Percentiles rank a stretch among this genome's conserved stretches.
Evolutionary conservation across 2,888 invertebrate genomes (phyloP).

Genomic region (Pristionchus exspectatus): DNA sequence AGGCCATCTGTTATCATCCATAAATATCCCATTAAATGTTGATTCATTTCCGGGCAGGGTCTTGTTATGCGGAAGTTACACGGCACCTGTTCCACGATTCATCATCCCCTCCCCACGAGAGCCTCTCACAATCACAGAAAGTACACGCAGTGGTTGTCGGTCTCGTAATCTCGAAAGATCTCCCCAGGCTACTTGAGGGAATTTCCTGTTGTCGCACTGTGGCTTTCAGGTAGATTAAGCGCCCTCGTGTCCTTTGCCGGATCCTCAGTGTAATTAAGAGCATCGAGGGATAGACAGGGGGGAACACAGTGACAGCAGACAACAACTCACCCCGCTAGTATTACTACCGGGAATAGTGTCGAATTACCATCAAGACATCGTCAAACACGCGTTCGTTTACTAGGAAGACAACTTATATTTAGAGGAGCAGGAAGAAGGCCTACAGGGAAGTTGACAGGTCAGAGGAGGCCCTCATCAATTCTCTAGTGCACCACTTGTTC

Average conservation of each 20-base stretch:
- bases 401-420: neutral
- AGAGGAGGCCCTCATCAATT: neutral
- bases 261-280: neutral
- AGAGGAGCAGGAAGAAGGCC: neutral
- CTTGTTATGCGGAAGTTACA: conserved; percentile 10
- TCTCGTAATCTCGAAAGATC: neutral
- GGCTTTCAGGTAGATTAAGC: conserved; percentile 18
- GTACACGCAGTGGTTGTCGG: neutral
- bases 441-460: neutral
- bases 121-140: neutral
- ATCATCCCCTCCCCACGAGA: neutral
- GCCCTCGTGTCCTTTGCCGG: neutral
- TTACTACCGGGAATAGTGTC: neutral
- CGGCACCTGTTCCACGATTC: neutral
- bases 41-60: neutral
- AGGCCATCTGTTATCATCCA: neutral
- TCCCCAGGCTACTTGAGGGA: neutral
- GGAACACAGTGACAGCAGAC: neutral
- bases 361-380: neutral
- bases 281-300: neutral
- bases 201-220: neutral
- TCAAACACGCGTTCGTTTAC: neutral
- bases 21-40: neutral
- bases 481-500: neutral
- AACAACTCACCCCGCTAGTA: neutral